Conservation (phyloP, 2,797 vertebrate genomes). For the Oreochromis grahami region DNA sequence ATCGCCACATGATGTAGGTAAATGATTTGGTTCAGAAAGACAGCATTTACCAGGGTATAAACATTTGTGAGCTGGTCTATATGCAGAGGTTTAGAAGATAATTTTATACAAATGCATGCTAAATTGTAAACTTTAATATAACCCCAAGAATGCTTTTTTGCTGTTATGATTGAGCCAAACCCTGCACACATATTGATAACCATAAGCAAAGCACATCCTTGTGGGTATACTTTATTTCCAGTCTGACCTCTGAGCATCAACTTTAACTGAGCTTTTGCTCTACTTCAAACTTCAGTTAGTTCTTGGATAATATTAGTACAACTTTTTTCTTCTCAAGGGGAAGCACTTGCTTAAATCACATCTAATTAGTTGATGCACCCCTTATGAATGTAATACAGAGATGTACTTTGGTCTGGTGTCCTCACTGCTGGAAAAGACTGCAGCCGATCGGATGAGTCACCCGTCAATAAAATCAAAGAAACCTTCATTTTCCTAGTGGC, state of each 20-base stretch:
- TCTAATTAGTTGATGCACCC: slow-evolving; percentile 48
- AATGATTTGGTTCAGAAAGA: slow-evolving; percentile 11
- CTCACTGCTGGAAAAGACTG: slow-evolving; percentile 13
- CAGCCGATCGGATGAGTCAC: slow-evolving; percentile 45
- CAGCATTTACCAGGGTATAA: not conserved
- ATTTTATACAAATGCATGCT: slow-evolving; percentile 11
- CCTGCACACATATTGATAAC: slow-evolving; percentile 13
- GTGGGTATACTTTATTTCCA: slow-evolving; percentile 1
- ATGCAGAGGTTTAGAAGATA: not conserved
- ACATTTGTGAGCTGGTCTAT: not conserved
- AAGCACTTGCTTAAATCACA: slow-evolving; percentile 44
- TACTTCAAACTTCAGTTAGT: slow-evolving; percentile 30
- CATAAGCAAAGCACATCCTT: slow-evolving; percentile 8
- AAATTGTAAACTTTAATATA: slow-evolving; percentile 5
- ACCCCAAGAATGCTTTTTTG: not conserved
- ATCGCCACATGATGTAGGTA: slow-evolving; percentile 30
- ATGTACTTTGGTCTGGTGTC: slow-evolving; percentile 35
- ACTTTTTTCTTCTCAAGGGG: slow-evolving; percentile 29
- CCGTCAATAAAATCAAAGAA: slow-evolving; percentile 41
- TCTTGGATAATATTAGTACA: slow-evolving; percentile 38
- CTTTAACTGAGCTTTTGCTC: slow-evolving; percentile 30
- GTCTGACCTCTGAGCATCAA: slow-evolving; percentile 20
- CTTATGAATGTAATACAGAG: slow-evolving; percentile 43
- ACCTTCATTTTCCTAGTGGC: slow-evolving; percentile 36
- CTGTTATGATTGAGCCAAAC: not conserved